These are phyloP conservation scores for Heterotilapia buettikoferi DNA, from an alignment of 2,113 vertebrate genomes.

Conservation along the genomic window DNA sequence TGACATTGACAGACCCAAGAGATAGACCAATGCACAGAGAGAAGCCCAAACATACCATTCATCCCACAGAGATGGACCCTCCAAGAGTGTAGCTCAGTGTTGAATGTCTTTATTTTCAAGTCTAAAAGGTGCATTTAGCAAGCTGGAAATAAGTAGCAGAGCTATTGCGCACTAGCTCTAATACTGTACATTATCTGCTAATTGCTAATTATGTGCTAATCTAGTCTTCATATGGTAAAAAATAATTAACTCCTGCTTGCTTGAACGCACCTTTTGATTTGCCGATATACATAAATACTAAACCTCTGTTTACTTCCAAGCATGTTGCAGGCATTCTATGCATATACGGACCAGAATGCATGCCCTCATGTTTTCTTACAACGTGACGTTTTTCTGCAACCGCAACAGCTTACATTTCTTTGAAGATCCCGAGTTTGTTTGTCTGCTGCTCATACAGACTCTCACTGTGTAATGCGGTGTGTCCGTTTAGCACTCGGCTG, in stretches of 20 bases:
- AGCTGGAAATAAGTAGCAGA: background rate
- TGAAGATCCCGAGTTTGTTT: background rate
- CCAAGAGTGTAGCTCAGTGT: background rate
- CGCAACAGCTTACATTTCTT: background rate
- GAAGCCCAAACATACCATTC: background rate
- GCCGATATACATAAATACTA: background rate
- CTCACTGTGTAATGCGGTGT: background rate
- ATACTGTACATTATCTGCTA: background rate
- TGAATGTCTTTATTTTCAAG: slow-evolving; percentile 23
- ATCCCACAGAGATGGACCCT: slow-evolving; percentile 4
- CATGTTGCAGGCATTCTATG: background rate
- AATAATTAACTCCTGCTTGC: background rate
- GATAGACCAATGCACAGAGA: slow-evolving; percentile 71
- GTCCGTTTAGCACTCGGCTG: background rate
- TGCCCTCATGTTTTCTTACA: background rate
- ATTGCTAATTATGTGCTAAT: background rate
- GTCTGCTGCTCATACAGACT: background rate
- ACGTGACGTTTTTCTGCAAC: background rate
- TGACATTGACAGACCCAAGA: slow-evolving; percentile 92
- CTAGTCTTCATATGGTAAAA: background rate
- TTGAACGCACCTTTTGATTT: background rate
- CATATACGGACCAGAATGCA: background rate
- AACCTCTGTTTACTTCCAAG: background rate
- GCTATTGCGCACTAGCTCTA: background rate
- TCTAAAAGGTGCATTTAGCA: background rate